A percentile compares a stretch with the other conserved stretches of the same genome.
These are phyloP conservation scores for Manacus vitellinus DNA, from an alignment of 2,113 vertebrate genomes.

Conservation along the genomic window DNA sequence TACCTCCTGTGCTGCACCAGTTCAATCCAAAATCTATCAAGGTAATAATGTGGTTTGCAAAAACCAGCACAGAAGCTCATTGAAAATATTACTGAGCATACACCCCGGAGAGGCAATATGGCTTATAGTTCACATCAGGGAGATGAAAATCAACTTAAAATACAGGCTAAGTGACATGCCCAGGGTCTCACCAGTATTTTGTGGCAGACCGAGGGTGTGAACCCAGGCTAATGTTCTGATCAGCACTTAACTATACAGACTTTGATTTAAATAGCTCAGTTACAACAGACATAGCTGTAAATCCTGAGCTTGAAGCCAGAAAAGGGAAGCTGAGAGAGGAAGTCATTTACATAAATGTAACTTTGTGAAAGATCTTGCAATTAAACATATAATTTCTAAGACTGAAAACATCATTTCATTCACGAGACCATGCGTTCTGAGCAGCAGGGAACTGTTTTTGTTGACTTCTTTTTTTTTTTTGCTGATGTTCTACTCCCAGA, in stretches of 20 bases:
- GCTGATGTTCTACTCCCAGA: neutral
- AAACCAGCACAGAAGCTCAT: neutral
- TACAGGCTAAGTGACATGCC: neutral
- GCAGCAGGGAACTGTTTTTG: neutral
- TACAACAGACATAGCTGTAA: neutral
- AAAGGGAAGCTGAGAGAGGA: neutral
- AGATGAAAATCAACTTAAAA: constrained; percentile 26
- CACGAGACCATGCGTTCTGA: neutral
- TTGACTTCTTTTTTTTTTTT: neutral
- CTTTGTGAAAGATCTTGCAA: neutral
- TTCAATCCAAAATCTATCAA: constrained; percentile 16
- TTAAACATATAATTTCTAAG: neutral
- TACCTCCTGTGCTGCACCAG: neutral
- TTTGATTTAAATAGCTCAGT: neutral
- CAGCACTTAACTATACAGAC: neutral
- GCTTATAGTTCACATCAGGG: neutral
- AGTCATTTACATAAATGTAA: neutral
- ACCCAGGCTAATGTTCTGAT: neutral
- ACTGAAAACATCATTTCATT: neutral
- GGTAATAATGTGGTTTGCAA: constrained; percentile 32
- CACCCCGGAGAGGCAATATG: neutral
- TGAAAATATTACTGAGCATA: constrained; percentile 1
- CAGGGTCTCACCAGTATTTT: neutral
- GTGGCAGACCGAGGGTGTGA: neutral
- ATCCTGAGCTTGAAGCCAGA: neutral